Percentiles rank a stretch among this genome's conserved stretches.
These are phyloP conservation scores for Cichladusa arquata DNA, from an alignment of 2,113 vertebrate species.

Conservation along the genomic window DNA sequence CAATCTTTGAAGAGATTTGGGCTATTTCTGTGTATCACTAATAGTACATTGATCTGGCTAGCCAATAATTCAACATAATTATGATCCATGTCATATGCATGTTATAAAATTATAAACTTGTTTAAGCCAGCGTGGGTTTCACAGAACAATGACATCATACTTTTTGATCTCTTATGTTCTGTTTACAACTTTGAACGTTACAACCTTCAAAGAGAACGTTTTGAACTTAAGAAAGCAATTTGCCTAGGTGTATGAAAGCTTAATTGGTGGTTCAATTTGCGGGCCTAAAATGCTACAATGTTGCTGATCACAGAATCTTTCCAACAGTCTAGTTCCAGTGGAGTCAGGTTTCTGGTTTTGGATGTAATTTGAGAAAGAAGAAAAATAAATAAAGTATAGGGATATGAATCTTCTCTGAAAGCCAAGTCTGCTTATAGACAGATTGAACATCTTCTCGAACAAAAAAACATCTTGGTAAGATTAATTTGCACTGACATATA, in stretches of 20 bases:
- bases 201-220: not conserved
- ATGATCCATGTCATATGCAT: not conserved
- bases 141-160: fast-evolving
- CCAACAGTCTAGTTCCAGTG: not conserved
- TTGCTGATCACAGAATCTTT: not conserved
- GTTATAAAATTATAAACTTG: not conserved
- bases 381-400: not conserved
- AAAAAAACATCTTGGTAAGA: not conserved
- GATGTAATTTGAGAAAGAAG: not conserved
- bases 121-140: not conserved
- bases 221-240: not conserved
- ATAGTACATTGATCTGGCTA: not conserved
- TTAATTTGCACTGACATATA: not conserved
- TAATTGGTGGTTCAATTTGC: not conserved
- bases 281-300: not conserved
- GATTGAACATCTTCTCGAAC: not conserved
- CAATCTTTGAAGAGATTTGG: not conserved
- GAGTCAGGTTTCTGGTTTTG: not conserved
- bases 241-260: not conserved
- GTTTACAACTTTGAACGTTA: not conserved
- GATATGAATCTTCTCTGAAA: not conserved
- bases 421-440: not conserved
- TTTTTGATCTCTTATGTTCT: not conserved
- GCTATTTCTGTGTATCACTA: not conserved
- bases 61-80: not conserved